Conservation (phyloP, 2,888 invertebrate species). For the Nemotelus pantherinus region DNA sequence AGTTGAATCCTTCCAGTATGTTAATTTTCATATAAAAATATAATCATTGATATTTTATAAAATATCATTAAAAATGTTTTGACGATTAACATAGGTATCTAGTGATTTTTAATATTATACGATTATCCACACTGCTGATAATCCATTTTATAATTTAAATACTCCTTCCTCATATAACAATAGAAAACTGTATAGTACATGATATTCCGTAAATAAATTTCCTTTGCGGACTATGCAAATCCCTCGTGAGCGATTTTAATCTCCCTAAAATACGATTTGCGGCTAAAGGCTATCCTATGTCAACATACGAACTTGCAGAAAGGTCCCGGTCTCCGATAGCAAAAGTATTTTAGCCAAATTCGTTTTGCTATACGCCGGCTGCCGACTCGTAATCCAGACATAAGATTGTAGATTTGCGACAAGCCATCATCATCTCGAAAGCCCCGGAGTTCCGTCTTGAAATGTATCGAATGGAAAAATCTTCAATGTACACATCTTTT, state of each 20-base stretch:
- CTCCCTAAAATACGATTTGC: slow-evolving; percentile 41
- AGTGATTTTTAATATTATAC: no score
- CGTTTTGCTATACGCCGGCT: not conserved
- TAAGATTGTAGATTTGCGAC: slow-evolving; percentile 44
- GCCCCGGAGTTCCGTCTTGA: slow-evolving; percentile 16
- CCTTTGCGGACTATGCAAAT: slow-evolving; percentile 30
- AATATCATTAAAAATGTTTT: no score
- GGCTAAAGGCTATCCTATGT: slow-evolving; percentile 35
- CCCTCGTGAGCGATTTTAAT: slow-evolving; percentile 43
- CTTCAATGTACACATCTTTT: not conserved
- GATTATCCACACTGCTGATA: not conserved
- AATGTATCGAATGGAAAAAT: slow-evolving; percentile 21
- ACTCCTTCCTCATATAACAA: not conserved
- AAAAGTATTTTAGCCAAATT: slow-evolving; percentile 26
- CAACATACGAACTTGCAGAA: slow-evolving; percentile 36
- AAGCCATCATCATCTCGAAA: slow-evolving; percentile 37
- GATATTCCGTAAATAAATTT: slow-evolving; percentile 36
- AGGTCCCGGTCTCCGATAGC: slow-evolving; percentile 40
- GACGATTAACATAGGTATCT: no score
- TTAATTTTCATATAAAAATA: no score
- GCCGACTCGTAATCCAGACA: slow-evolving; percentile 31
- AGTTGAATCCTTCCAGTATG: no score
- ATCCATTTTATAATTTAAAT: not conserved
- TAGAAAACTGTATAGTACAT: slow-evolving; percentile 31
- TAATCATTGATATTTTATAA: no score